Evolutionary conservation across 2,113 vertebrate genomes (phyloP).

Genomic region (Clarias magur): DNA sequence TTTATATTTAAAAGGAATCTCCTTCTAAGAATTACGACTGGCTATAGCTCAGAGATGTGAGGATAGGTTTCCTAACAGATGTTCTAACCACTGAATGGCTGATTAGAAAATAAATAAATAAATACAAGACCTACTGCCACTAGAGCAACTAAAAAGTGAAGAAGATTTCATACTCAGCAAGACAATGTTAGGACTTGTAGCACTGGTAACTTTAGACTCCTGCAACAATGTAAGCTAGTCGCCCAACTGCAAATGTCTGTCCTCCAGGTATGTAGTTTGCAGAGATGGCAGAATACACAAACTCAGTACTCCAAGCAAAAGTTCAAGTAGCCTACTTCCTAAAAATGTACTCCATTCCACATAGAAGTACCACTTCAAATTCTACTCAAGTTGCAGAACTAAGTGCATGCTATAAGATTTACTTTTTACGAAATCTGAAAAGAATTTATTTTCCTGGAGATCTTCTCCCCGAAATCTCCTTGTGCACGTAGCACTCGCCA

Average conservation of each 20-base stretch:
- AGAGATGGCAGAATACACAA: too few relatives aligned
- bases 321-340: too few relatives aligned
- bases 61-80: not conserved
- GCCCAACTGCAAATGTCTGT: not conserved
- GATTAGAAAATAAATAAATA: not conserved
- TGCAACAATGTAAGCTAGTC: not conserved
- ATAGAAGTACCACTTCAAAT: too few relatives aligned
- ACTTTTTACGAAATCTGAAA: too few relatives aligned
- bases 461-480: too few relatives aligned
- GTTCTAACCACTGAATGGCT: not conserved
- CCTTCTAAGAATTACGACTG: not conserved
- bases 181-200: not conserved
- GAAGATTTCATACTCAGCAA: not conserved
- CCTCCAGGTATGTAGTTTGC: not conserved
- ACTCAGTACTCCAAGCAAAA: too few relatives aligned
- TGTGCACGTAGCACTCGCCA: too few relatives aligned
- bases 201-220: not conserved
- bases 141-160: not conserved
- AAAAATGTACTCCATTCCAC: too few relatives aligned
- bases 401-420: too few relatives aligned
- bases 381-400: too few relatives aligned
- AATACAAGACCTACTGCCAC: not conserved
- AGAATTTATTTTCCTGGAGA: too few relatives aligned
- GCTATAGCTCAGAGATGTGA: not conserved
- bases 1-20: slow-evolving; percentile 1